These are phyloP conservation scores for Gerris buenoi DNA, from an alignment of 1,140 invertebrate genomes.

Conservation along the genomic window DNA sequence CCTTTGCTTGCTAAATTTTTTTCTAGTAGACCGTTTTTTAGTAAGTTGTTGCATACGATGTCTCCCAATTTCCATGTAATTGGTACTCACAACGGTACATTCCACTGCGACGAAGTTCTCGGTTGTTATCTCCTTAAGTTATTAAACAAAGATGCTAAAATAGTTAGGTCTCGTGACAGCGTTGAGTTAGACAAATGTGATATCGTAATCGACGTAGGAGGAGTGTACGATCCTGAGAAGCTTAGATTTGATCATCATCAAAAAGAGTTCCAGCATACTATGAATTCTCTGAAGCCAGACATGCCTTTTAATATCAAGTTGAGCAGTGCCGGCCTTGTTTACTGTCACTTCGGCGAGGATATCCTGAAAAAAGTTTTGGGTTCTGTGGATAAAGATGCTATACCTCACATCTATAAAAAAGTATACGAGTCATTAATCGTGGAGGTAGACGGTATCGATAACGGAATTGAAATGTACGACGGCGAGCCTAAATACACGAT, in stretches of 20 bases:
- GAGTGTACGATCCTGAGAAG: constrained; percentile 57
- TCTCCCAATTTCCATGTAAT: no score
- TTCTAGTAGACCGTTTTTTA: no score
- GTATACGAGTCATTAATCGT: constrained; percentile 82
- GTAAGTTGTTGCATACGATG: no score
- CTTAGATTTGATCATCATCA: constrained; percentile 93
- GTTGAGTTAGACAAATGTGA: constrained; percentile 69
- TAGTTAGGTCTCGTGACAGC: constrained; percentile 55
- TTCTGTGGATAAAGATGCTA: constrained; percentile 28
- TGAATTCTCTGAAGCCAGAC: constrained; percentile 38
- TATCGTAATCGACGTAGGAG: constrained; percentile 94
- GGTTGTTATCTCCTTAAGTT: constrained; percentile 81
- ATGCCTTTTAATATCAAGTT: constrained; percentile 51
- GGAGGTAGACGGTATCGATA: constrained; percentile 94
- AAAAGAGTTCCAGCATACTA: constrained; percentile 48
- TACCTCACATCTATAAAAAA: constrained; percentile 34
- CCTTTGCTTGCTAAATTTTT: no score
- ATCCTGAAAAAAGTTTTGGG: constrained; percentile 47
- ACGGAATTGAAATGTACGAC: constrained; percentile 69
- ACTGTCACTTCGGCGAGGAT: constrained; percentile 74
- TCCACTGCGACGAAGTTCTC: constrained; percentile 93
- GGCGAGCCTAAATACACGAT: constrained; percentile 58
- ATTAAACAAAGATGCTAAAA: constrained; percentile 66
- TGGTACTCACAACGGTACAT: constrained; percentile 64
- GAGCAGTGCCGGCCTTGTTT: constrained; percentile 90